These are phyloP conservation scores for Choloepus hoffmanni DNA, from an alignment of 2,113 vertebrate genomes.

Conservation along the genomic window DNA sequence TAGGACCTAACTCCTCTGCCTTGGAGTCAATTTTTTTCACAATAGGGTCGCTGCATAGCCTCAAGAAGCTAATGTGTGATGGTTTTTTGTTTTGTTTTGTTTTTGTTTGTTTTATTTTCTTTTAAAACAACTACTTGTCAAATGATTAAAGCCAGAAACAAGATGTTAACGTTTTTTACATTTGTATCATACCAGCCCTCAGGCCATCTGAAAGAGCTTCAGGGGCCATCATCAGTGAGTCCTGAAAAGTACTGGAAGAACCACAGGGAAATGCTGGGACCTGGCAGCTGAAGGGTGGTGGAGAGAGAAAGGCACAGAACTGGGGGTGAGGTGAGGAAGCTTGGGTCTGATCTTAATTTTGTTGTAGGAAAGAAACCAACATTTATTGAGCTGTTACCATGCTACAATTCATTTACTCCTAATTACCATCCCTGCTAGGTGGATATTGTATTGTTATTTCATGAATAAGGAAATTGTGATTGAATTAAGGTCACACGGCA, in stretches of 20 bases:
- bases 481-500: neutral
- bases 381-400: neutral
- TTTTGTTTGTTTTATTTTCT: neutral
- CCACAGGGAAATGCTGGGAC: neutral
- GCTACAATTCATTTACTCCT: neutral
- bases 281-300: neutral
- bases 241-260: neutral
- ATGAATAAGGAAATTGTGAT: neutral
- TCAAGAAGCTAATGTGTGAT: neutral
- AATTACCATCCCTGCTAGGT: neutral
- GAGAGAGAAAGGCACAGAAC: neutral
- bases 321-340: neutral
- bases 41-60: neutral
- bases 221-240: neutral
- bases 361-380: neutral
- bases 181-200: neutral
- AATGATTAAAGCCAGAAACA: neutral
- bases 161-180: neutral
- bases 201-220: neutral
- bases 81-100: neutral
- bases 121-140: neutral
- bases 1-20: neutral
- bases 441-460: neutral
- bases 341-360: neutral
- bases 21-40: neutral